A percentile compares a stretch with the other conserved stretches of the same genome.
Evolutionary conservation across 2,888 invertebrate species (phyloP).

Genomic region (Orthonychiurus folsomi): DNA sequence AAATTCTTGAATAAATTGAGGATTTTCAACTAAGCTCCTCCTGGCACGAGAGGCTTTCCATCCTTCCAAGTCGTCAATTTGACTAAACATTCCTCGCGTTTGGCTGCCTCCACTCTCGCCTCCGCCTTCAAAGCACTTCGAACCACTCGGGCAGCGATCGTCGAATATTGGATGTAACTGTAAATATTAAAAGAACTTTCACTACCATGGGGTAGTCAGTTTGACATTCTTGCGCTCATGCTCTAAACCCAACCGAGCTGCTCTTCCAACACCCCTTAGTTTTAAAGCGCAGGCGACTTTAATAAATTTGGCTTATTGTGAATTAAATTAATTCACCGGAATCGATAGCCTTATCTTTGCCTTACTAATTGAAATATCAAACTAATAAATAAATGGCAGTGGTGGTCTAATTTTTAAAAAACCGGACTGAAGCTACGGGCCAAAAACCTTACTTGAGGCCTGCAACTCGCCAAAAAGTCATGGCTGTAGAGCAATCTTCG

Average conservation of each 20-base stretch:
- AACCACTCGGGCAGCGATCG: constrained; percentile 77
- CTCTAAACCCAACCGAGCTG: not conserved
- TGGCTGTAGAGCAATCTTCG: constrained; percentile 13
- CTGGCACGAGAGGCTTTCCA: constrained; percentile 69
- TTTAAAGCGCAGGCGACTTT: no score
- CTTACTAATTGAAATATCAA: no score
- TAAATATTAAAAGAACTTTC: constrained; percentile 42
- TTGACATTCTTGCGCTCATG: no score
- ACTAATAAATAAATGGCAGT: no score
- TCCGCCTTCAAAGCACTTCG: constrained; percentile 72
- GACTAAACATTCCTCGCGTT: constrained; percentile 65
- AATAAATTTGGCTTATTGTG: not conserved
- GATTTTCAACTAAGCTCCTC: no score
- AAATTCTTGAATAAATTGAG: no score
- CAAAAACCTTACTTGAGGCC: constrained; percentile 39
- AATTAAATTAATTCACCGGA: no score
- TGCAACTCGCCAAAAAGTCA: constrained; percentile 39
- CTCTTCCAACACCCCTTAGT: not conserved
- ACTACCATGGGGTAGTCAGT: no score
- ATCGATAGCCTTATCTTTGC: no score
- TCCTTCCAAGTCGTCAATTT: constrained; percentile 81
- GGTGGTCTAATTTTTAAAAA: no score
- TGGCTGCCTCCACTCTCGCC: constrained; percentile 60
- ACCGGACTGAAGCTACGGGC: no score
- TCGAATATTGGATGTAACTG: constrained; percentile 94